Evolutionary conservation across 2,797 vertebrate species (phyloP), one percentile per base, ranked within the genome.

Genomic region (Sphaeramia orbicularis): DNA sequence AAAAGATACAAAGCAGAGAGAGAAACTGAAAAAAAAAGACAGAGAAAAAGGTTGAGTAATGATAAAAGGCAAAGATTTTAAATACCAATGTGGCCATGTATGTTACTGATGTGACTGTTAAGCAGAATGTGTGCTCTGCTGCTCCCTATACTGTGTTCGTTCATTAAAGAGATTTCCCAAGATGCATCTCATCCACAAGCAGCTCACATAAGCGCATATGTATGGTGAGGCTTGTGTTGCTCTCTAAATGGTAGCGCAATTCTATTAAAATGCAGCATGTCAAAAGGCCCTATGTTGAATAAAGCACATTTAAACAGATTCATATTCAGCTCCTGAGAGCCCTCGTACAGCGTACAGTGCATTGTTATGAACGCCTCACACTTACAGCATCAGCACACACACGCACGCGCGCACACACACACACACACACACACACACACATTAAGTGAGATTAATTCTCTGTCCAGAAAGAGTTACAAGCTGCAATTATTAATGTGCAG

Each of bases 141-240:
- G 10, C 68, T 65, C 41, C 55, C 60, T 55, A 30, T 49, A 40
- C 58, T 44, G 48, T 27, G 53, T 54, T 56, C 51, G 38, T 83
- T 89, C 79, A 84, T 93, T 89, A 90, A 82, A 86, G 73, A 84
- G 85, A 91, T 92, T 92, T 89, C 84, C 79, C 81, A 80, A 80
- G 86, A 86, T 85, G 83, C 79, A 85, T 77, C 90, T 89, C 57
- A 74, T 79, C 74, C 50, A 51, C 7, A 15, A 76, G 72, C 72
- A 32, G 63, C 62, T 70, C 60, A 57, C 62, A 76, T 84, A 59
- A 53, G 59, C 18, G 59, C 18, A 7, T 35, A 57, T 36, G 48
- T 16, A 7, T 58, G 65, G 37, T 10, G 10, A 63, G 56, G 36
- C 64, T 65, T 14, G 36, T 10, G 36, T 45, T 70, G 68, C 79